phyloP scores from a whole-genome alignment of 2,113 vertebrate species.

The Paralichthys olivaceus region DNA sequence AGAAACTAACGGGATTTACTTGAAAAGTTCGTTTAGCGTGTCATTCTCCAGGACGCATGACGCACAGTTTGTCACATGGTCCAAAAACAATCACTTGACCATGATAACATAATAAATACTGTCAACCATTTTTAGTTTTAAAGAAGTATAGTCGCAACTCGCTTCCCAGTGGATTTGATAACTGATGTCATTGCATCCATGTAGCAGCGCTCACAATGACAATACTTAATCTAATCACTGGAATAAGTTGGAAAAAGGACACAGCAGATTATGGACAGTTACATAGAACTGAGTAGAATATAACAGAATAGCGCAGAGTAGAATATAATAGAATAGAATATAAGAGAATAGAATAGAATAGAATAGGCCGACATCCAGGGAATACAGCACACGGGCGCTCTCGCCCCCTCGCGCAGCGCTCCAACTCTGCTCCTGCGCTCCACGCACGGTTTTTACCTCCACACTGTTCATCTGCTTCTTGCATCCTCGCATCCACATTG shows the following conservation, averaged over 20 bases:
- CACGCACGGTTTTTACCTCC: conserved; percentile 78
- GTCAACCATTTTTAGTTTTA: conserved; percentile 48
- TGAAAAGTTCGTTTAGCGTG: conserved; percentile 22
- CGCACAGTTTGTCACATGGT: conserved; percentile 15
- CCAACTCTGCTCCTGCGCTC: conserved; percentile 60
- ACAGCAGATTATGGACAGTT: too few species aligned
- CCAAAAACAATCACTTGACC: conserved; percentile 19
- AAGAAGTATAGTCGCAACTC: conserved; percentile 24
- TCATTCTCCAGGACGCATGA: neutral
- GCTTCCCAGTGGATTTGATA: conserved; percentile 24
- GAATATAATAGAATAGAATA: neutral
- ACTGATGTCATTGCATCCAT: conserved; percentile 8
- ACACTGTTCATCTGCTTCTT: conserved; percentile 81
- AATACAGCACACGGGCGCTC: conserved; percentile 48
- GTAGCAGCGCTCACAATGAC: neutral
- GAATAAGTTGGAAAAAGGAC: conserved; percentile 20
- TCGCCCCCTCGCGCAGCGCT: conserved; percentile 45
- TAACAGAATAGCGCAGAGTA: too few species aligned
- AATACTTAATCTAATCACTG: neutral
- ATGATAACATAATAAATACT: conserved; percentile 6
- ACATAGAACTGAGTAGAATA: too few species aligned
- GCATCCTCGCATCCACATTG: conserved; percentile 83
- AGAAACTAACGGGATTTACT: neutral
- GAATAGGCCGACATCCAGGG: conserved; percentile 19
- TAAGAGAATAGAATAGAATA: neutral